Conservation (phyloP, 2,888 invertebrate species). For the Hyppa rectilinea region DNA sequence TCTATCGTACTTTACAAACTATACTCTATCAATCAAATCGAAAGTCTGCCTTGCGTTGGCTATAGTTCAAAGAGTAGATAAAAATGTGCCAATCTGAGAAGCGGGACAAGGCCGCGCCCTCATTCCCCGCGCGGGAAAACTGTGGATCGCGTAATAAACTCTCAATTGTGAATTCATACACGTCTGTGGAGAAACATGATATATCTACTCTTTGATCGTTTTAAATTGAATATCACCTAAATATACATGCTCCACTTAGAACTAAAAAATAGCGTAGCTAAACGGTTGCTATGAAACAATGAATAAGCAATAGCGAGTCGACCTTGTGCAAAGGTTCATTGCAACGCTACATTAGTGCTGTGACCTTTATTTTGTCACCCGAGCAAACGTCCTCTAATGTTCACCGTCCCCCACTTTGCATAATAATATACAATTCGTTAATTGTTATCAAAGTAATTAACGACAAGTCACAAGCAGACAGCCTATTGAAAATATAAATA, state of each 20-base stretch:
- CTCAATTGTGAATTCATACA: conserved; percentile 72
- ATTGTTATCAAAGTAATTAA: conserved; percentile 26
- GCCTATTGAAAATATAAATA: background rate
- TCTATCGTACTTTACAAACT: conserved; percentile 19
- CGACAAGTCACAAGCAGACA: background rate
- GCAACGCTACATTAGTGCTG: conserved; percentile 46
- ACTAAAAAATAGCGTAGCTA: conserved; percentile 3
- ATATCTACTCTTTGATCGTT: conserved; percentile 44
- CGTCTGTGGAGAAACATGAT: conserved; percentile 66
- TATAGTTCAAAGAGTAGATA: conserved; percentile 82
- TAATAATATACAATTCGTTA: conserved; percentile 29
- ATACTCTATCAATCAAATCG: conserved; percentile 75
- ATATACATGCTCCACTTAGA: conserved; percentile 9
- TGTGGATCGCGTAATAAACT: conserved; percentile 78
- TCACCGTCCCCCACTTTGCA: conserved; percentile 36
- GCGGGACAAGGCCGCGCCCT: conserved; percentile 87
- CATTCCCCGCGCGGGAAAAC: conserved; percentile 81
- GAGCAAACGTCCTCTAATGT: conserved; percentile 38
- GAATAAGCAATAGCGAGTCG: conserved; percentile 31
- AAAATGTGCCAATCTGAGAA: conserved; percentile 89
- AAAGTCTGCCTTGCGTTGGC: conserved; percentile 74
- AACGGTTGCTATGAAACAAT: conserved; percentile 25
- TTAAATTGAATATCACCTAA: conserved; percentile 3
- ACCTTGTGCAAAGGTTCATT: conserved; percentile 61
- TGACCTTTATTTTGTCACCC: conserved; percentile 54